Evolutionary conservation across 2,113 vertebrate species (phyloP).

Genomic region (Brachirus orientalis): DNA sequence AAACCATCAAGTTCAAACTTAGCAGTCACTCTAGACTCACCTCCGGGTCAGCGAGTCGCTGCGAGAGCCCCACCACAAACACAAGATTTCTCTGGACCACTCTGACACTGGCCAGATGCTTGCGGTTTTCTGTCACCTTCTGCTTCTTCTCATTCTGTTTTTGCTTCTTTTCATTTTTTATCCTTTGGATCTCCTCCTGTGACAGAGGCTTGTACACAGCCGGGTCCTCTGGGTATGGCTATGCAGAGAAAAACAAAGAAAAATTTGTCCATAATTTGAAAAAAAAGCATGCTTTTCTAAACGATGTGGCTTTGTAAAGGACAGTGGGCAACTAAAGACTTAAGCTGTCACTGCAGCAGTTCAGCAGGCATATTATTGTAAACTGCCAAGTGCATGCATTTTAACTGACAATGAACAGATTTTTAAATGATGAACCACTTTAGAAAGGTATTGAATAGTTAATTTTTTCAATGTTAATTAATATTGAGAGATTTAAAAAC

Average conservation of each 20-base stretch:
- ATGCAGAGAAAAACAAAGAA: conserved; percentile 24
- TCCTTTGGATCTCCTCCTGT: conserved; percentile 98
- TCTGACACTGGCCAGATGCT: conserved; percentile 97
- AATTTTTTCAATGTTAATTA: background rate
- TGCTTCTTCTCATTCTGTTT: conserved; percentile 99
- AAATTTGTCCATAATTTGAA: background rate
- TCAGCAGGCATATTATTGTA: background rate
- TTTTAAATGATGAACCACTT: background rate
- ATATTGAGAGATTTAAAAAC: background rate
- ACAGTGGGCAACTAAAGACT: background rate
- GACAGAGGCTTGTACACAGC: conserved; percentile 99
- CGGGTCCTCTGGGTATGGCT: conserved; percentile 99
- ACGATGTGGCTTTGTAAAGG: background rate
- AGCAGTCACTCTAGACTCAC: conserved; percentile 73
- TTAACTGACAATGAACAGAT: background rate
- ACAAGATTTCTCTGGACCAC: conserved; percentile 99
- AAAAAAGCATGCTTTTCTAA: background rate
- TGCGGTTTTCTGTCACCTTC: conserved; percentile 99
- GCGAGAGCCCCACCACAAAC: conserved; percentile 97
- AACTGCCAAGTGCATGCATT: background rate
- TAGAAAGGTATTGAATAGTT: background rate
- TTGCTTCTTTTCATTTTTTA: conserved; percentile 99
- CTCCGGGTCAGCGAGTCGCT: conserved; percentile 96
- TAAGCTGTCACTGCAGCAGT: background rate
- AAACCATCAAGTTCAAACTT: conserved; percentile 1